Base-by-base conservation (phyloP, 2,113 vertebrate species). In the Dromiciops gliroides region DNA sequence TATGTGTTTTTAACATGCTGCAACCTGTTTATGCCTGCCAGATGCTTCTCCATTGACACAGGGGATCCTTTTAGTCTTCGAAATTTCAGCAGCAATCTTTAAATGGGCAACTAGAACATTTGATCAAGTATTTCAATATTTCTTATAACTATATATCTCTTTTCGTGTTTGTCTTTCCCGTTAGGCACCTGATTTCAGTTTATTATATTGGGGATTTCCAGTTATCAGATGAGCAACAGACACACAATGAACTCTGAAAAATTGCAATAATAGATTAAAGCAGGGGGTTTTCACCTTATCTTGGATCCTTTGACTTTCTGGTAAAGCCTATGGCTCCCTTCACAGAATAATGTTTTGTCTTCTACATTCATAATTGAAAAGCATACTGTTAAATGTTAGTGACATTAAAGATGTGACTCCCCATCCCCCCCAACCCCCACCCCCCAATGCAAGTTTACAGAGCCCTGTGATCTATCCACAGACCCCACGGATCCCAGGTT, bases 211-310 rank as follows among this genome's bases (percentile, higher is more conserved):
- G 50, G 8, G 31, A 60, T 23, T 48, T 88, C 60, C 22, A 7
- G 10, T 22, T 95, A 2, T 28, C 12, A 12, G n/a, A 51, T 52
- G 16, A 52, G 8, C 60, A 25, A 2, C 44, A 16, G 14, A 22
- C 0, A 31, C 26, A 0, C 0, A 0, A 4, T 47, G 25, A 3
- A 48, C 50, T 75, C 47, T 50, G 91, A 12, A 60, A 23, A 0
- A n/a, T 83, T 83, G n/a, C 23, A 23, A 83, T 75, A 83, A 23
- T 83, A 83, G n/a, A 83, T 83, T 23, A 83, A 83, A 83, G 19
- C n/a, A 83, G 16, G 7, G 67, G 5, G 6, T 44, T 83, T 83
- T 83, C 37, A 83, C 37, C 67, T 83, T 83, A 44, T n/a, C 19
- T 44, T 22, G 19, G n/a, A 75, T n/a, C 5, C 16, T 75, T n/a